Base-by-base conservation (phyloP, 2,888 invertebrate species). In the Drosophila mettleri region DNA sequence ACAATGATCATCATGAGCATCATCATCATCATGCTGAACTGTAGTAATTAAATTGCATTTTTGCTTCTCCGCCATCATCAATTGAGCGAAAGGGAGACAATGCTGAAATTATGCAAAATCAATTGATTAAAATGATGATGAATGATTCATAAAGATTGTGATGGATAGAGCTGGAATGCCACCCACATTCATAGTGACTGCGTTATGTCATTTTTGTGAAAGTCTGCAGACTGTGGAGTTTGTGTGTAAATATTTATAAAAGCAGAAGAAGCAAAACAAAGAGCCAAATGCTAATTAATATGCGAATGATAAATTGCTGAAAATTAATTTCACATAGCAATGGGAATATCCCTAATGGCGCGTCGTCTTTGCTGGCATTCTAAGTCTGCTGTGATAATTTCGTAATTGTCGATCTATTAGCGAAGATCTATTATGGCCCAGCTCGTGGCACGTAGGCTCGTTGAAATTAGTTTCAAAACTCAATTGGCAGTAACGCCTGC, bases 1-100 rank as follows among this genome's bases (percentile, higher is more conserved):
- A 52, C 51, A 4, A 66, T 29, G 10, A 55, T 54, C 48, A 27
- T 46, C 16, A 18, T 24, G 0, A 39, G 16, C 0, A 27, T 24
- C 20, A 36, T 46, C 24, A 66, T 58, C 5, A 48, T 34, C 20
- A 45, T 36, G 12, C 14, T 38, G 62, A 53, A 54, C 24, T 33
- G 58, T 34, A 29, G 36, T 74, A 76, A 81, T 80, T 83, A 70
- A 83, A 80, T 80, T 61, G 76, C 80, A 67, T 45, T 27, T 18
- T 48, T 67, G 33, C 31, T 48, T 43, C n/a, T n/a, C 12, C 41
- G 33, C 18, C 34, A 65, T 61, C 52, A 14, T 34, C 61, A 76
- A 60, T 70, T 70, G 16, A 51, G 53, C 45, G 60, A 39, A 43
- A 38, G 52, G 34, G 41, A 27, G 48, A 27, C 12, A 6, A 12